Percentiles rank a stretch among this genome's conserved stretches.
phyloP scores from a whole-genome alignment of 1,140 invertebrate genomes.

The Pseudomyrmex gracilis region DNA sequence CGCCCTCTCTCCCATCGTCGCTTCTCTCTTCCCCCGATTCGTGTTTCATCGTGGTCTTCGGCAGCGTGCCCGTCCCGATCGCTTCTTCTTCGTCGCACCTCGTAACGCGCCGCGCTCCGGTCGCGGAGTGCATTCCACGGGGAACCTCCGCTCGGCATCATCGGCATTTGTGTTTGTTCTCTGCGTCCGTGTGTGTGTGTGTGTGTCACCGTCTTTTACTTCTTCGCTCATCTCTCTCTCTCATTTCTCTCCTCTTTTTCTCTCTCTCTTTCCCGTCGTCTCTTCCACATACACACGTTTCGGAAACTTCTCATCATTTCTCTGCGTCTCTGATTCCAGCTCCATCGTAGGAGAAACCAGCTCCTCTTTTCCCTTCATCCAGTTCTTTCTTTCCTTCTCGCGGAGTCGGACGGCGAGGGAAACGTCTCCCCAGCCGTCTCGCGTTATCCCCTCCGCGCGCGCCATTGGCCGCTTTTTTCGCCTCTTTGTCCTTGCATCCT shows the following conservation, averaged over 20 bases:
- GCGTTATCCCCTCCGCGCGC: conserved; percentile 62
- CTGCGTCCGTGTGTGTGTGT: conserved; percentile 47
- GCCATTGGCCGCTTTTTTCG: conserved; percentile 63
- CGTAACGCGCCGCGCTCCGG: conserved; percentile 6
- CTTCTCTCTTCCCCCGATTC: not conserved
- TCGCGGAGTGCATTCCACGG: conserved; percentile 45
- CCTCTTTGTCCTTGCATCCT: conserved; percentile 76
- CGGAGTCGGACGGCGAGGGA: conserved; percentile 25
- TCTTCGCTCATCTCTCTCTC: not conserved
- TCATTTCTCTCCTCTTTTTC: not conserved
- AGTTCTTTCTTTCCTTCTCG: conserved; percentile 53
- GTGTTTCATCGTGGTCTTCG: not conserved
- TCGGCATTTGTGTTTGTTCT: conserved; percentile 19
- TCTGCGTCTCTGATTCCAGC: conserved; percentile 8
- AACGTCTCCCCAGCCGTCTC: conserved; percentile 64
- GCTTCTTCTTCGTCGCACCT: conserved; percentile 40
- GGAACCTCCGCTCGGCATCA: conserved; percentile 44
- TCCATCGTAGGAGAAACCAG: too few species aligned
- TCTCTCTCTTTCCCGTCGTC: not conserved
- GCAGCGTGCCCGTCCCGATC: conserved; percentile 4
- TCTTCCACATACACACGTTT: not conserved
- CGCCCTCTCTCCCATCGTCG: not conserved
- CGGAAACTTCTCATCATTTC: conserved; percentile 10
- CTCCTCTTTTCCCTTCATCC: conserved; percentile 15
- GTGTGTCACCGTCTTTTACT: conserved; percentile 58